A percentile compares a stretch with the other conserved stretches of the same genome.
Evolutionary conservation across 2,797 vertebrate genomes (phyloP).

Genomic region (Alfaro cultratus): DNA sequence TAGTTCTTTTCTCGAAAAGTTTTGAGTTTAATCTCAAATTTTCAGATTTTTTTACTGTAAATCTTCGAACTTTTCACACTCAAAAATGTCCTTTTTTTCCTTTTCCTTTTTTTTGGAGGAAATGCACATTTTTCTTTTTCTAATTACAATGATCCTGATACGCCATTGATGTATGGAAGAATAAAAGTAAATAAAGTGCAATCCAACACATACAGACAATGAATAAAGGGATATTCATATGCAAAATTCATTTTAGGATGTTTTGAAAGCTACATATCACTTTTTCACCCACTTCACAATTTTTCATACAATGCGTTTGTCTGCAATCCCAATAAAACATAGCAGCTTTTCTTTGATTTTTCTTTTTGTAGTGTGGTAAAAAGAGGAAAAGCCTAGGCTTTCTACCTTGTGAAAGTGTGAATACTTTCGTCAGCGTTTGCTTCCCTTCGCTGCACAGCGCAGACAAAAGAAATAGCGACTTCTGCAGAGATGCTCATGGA

Average conservation of each 20-base stretch:
- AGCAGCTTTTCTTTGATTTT: too few species aligned
- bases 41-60: too few species aligned
- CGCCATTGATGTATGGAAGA: neutral
- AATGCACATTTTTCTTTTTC: neutral
- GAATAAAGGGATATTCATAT: neutral
- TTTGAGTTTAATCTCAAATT: too few species aligned
- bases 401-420: neutral
- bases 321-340: neutral
- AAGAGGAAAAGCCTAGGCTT: neutral
- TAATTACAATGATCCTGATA: too few species aligned
- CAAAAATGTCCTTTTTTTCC: too few species aligned
- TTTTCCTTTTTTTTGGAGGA: neutral
- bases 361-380: neutral
- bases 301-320: neutral
- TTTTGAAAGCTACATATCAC: neutral
- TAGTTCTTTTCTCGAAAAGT: too few species aligned
- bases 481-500: neutral
- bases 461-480: neutral
- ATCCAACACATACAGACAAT: neutral
- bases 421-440: too few species aligned
- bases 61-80: too few species aligned
- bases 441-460: neutral
- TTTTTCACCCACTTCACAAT: neutral
- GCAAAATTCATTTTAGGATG: neutral
- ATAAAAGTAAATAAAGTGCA: neutral